Evolutionary conservation across 2,113 vertebrate species (phyloP), one percentile per base, ranked within the genome.

Genomic region (Alosa alosa): DNA sequence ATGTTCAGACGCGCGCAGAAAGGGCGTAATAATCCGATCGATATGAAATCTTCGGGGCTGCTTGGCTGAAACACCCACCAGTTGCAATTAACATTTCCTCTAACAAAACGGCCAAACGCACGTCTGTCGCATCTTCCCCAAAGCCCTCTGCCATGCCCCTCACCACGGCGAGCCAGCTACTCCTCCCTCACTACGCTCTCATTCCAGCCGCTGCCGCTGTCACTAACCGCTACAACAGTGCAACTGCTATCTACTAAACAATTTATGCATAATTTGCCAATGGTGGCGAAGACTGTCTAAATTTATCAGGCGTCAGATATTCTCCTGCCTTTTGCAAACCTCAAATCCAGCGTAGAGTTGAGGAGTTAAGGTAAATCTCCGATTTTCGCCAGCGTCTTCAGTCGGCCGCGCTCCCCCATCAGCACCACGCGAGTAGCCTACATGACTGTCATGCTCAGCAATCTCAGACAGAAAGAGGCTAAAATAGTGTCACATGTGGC

Each of bases 61-160:
- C 57, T 84, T 83, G n/a, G 84, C 47, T 85, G 88, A 86, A 88
- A 87, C 88, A 87, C 75, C 88, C 91, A 90, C 90, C 90, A 89
- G 92, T 91, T 91, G 89, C 90, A 83, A 88, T 87, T 85, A 87
- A 87, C 84, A 88, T 90, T 87, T 88, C 88, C 84, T 64, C 88
- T 83, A 89, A 41, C 50, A 83, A 87, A 86, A 90, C 88, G 87
- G 88, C 36, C 87, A 88, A 84, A 91, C 86, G 90, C 84, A 90
- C 88, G 89, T 92, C 92, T 93, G 93, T 89, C 78, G 90, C 94
- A 95, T 93, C 93, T 92, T 93, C 90, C 91, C 64, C 52, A 55
- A 84, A 87, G 81, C 89, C 90, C 85, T 93, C 90, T 90, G 90
- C 91, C 94, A 93, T 92, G 91, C 89, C 92, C 86, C 72, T 39